These are phyloP conservation scores for Anthopleura xanthogrammica DNA, from an alignment of 92 coral and sea anemone species.

Conservation along the genomic window DNA sequence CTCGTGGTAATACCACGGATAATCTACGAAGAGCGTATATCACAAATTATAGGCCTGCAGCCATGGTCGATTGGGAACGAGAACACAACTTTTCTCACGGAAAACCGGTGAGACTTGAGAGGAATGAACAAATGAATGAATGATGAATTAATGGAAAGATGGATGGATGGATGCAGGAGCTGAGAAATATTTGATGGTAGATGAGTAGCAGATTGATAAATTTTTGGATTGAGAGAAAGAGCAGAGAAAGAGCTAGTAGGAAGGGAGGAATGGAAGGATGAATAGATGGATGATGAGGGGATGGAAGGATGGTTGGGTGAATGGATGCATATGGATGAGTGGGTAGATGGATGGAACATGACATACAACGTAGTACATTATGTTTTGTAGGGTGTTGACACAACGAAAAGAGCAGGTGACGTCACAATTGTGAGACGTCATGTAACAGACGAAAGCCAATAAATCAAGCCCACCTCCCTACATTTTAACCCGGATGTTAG, in stretches of 20 bases:
- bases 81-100: conserved; percentile 47
- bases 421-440: not conserved
- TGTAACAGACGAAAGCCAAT: not conserved
- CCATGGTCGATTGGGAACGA: conserved; percentile 60
- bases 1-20: conserved; percentile 53
- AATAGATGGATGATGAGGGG: too few relatives aligned
- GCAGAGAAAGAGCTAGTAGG: too few relatives aligned
- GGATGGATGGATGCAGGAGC: not conserved
- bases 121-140: not conserved
- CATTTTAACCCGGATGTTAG: too few relatives aligned
- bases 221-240: too few relatives aligned
- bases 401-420: not conserved
- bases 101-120: conserved; percentile 27
- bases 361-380: too few relatives aligned
- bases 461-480: not conserved
- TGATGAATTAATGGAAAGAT: not conserved
- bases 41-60: conserved; percentile 51
- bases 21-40: conserved; percentile 48
- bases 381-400: not conserved
- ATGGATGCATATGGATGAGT: too few relatives aligned
- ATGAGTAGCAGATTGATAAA: too few relatives aligned
- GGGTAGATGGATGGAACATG: too few relatives aligned
- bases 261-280: too few relatives aligned
- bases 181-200: too few relatives aligned
- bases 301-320: too few relatives aligned